Conservation (phyloP, 2,113 vertebrate species). For the Deroptyus accipitrinus region DNA sequence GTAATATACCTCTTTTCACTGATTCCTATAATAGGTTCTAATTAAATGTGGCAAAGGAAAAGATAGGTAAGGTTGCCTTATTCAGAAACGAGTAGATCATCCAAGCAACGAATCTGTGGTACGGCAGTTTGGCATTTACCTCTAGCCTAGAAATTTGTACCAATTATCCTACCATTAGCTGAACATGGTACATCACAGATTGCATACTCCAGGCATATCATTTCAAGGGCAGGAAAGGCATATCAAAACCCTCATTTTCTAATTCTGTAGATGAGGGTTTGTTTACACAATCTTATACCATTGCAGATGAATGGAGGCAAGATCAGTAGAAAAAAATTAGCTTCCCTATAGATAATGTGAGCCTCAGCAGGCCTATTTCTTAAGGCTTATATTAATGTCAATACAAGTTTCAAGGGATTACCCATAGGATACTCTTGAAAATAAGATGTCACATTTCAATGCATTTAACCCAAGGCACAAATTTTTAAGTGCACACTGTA, state of each 20-base stretch:
- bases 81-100: background rate
- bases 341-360: conserved; percentile 54
- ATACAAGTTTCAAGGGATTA: conserved; percentile 63
- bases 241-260: conserved; percentile 42
- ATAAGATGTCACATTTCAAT: conserved; percentile 70
- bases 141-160: conserved; percentile 50
- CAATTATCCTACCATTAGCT: conserved; percentile 51
- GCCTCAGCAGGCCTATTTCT: conserved; percentile 56
- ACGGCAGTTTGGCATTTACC: conserved; percentile 33
- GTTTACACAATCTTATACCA: conserved; percentile 50
- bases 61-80: background rate
- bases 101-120: conserved; percentile 23
- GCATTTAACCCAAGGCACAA: conserved; percentile 72
- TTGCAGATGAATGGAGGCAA: conserved; percentile 42
- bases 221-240: conserved; percentile 54
- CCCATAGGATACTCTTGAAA: conserved; percentile 64
- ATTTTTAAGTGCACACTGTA: conserved; percentile 63
- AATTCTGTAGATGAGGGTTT: conserved; percentile 62
- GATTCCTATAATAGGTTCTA: conserved; percentile 18
- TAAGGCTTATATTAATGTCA: conserved; percentile 72
- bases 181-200: conserved; percentile 48
- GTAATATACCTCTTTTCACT: conserved; percentile 1
- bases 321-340: conserved; percentile 31
- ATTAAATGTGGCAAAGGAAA: background rate
- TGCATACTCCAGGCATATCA: conserved; percentile 19